Evolutionary conservation across 2,797 vertebrate species (phyloP).

Genomic region (Orestias chungarensis): DNA sequence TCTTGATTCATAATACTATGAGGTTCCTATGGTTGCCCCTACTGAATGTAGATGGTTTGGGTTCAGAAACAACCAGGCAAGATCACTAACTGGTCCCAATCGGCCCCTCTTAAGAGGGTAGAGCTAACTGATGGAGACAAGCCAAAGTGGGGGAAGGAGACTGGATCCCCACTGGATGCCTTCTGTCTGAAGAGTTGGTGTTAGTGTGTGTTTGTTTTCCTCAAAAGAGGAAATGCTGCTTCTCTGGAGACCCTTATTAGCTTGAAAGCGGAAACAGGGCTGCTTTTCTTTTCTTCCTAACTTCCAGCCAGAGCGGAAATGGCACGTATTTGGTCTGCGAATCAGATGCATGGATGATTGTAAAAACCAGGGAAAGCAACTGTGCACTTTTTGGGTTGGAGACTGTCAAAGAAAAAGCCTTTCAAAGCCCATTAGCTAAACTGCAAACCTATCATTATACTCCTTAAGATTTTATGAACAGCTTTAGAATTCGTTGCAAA

Average conservation of each 20-base stretch:
- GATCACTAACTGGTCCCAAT: constrained; percentile 69
- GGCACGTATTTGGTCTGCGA: constrained; percentile 23
- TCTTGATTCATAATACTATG: neutral
- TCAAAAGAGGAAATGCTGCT: constrained; percentile 64
- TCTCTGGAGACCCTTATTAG: constrained; percentile 69
- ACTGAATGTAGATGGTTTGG: constrained; percentile 25
- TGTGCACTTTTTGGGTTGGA: constrained; percentile 18
- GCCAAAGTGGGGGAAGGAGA: constrained; percentile 72
- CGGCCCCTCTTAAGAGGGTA: constrained; percentile 67
- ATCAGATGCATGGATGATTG: constrained; percentile 18
- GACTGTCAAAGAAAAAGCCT: constrained; percentile 9
- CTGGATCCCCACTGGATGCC: constrained; percentile 65
- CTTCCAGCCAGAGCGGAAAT: constrained; percentile 53
- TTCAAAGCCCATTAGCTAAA: neutral
- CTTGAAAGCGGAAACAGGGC: constrained; percentile 49
- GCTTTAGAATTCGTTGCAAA: neutral
- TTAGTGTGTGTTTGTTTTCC: constrained; percentile 30
- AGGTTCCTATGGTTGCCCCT: neutral
- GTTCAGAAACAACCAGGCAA: constrained; percentile 39
- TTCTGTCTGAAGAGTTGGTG: constrained; percentile 21
- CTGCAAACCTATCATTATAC: neutral
- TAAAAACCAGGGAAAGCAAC: constrained; percentile 15
- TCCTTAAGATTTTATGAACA: accelerated
- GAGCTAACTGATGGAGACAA: constrained; percentile 82
- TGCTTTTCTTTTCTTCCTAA: constrained; percentile 36